Evolutionary conservation across 2,888 invertebrate species (phyloP).

Genomic region (Netelia virgata): DNA sequence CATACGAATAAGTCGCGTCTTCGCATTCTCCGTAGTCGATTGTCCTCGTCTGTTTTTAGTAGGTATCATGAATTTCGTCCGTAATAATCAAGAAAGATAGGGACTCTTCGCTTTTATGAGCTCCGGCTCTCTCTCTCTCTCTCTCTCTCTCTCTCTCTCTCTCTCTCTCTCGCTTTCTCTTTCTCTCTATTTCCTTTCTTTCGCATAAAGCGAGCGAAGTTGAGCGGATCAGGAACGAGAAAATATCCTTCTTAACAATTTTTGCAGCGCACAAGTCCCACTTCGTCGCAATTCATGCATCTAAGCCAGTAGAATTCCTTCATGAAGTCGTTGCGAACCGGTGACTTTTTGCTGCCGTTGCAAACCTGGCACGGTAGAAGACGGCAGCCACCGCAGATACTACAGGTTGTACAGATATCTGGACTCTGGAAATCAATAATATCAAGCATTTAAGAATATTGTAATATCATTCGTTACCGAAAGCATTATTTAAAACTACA

Average conservation of each 20-base stretch:
- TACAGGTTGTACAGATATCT: conserved; percentile 93
- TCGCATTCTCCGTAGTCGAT: conserved; percentile 1
- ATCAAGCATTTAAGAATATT: conserved; percentile 4
- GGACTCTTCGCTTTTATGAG: neutral
- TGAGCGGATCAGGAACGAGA: conserved; percentile 53
- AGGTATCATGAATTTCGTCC: neutral
- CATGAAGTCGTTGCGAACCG: conserved; percentile 97
- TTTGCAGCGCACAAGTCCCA: conserved; percentile 95
- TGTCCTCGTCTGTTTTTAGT: conserved; percentile 8
- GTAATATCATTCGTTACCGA: conserved; percentile 14
- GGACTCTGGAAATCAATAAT: conserved; percentile 88
- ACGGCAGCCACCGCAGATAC: conserved; percentile 96
- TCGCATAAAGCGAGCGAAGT: conserved; percentile 8
- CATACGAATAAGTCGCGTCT: conserved; percentile 42
- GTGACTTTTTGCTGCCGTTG: conserved; percentile 98
- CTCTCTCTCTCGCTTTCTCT: conserved; percentile 15
- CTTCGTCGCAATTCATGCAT: conserved; percentile 98
- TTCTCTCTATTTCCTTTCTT: conserved; percentile 13
- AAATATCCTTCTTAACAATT: conserved; percentile 87
- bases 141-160: conserved; percentile 12
- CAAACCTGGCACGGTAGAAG: conserved; percentile 96
- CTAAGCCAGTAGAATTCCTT: conserved; percentile 97
- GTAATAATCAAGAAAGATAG: conserved; percentile 21
- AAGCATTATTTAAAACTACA: neutral
- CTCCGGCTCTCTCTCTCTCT: conserved; percentile 6